Percentiles rank a stretch among this genome's conserved stretches.
phyloP scores from a whole-genome alignment of 1,140 invertebrate genomes.

The Teleopsis dalmanni region DNA sequence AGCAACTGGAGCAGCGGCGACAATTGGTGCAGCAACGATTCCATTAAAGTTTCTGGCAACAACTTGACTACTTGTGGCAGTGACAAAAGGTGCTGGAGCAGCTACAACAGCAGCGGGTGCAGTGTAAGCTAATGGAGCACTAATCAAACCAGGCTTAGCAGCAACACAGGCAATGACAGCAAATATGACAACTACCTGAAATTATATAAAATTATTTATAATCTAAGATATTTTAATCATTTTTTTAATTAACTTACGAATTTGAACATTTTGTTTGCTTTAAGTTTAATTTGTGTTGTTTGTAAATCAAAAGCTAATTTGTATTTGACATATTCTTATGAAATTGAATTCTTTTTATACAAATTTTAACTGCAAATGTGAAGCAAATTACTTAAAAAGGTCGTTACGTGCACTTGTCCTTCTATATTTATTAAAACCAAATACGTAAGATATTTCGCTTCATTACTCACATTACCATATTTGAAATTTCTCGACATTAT shows the following conservation, averaged over 20 bases:
- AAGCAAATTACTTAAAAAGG: no score
- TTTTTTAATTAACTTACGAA: constrained; percentile 6
- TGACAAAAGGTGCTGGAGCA: constrained; percentile 41
- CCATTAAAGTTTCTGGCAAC: constrained; percentile 46
- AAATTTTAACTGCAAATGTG: no score
- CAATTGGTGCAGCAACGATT: constrained; percentile 15
- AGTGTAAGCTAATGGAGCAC: constrained; percentile 29
- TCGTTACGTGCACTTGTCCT: no score
- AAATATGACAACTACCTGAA: constrained; percentile 11
- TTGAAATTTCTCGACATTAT: no score
- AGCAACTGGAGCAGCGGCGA: constrained; percentile 14
- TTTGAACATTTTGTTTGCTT: constrained; percentile 15
- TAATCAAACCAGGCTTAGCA: constrained; percentile 13
- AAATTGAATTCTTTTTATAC: no score
- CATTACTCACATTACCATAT: no score
- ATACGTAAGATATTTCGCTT: no score
- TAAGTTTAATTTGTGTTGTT: no score
- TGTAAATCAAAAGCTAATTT: no score
- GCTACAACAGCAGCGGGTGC: constrained; percentile 22
- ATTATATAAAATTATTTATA: not conserved
- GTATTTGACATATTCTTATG: no score
- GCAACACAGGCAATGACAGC: constrained; percentile 10
- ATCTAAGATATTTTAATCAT: no score
- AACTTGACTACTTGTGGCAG: constrained; percentile 47
- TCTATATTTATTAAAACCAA: no score